Percentiles rank a stretch among this genome's conserved stretches.
Conservation (phyloP, 2,797 vertebrate genomes). For the Spinus olivaceus region DNA sequence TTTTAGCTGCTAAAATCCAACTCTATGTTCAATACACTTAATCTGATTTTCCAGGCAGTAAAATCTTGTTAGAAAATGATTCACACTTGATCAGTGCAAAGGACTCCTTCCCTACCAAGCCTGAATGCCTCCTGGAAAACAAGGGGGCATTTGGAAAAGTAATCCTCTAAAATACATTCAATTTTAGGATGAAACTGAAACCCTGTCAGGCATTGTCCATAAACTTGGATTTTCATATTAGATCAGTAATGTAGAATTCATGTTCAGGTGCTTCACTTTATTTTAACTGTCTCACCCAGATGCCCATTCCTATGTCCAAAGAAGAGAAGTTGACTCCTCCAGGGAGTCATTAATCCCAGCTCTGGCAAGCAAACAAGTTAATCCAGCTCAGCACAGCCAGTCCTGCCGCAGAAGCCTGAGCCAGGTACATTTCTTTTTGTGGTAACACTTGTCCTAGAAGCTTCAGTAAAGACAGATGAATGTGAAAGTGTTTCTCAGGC, state of each 20-base stretch:
- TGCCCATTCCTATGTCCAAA: neutral
- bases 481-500: neutral
- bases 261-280: neutral
- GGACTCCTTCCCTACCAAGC: neutral
- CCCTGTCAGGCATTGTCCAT: neutral
- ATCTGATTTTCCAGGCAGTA: neutral
- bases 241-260: neutral
- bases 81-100: neutral
- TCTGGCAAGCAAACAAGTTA: neutral
- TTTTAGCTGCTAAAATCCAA: neutral
- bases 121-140: neutral
- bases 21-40: neutral
- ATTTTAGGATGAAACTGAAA: neutral
- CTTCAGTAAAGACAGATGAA: neutral
- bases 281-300: neutral
- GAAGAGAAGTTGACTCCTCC: neutral
- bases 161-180: neutral
- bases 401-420: neutral
- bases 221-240: neutral
- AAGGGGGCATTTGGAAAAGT: neutral
- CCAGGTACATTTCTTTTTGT: neutral
- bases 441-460: neutral
- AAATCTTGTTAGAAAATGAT: neutral
- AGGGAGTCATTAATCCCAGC: neutral
- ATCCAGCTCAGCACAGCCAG: neutral